Conservation (phyloP, 2,797 vertebrate genomes). For the Cichlasoma orientale region DNA sequence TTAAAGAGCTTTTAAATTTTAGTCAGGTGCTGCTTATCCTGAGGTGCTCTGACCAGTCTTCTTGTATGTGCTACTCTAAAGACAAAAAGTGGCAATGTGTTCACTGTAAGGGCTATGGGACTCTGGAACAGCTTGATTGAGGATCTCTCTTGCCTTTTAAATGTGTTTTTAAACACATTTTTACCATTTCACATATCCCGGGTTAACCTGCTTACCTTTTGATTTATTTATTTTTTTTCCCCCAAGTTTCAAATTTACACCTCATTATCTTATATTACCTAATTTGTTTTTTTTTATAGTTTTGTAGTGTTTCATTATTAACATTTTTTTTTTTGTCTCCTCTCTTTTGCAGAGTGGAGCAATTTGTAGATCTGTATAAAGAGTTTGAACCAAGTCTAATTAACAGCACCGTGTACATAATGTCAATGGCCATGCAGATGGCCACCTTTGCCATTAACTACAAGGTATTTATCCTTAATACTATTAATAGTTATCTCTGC, state of each 20-base stretch:
- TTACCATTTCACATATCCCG: neutral
- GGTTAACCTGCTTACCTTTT: neutral
- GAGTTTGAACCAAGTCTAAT: conserved; percentile 96
- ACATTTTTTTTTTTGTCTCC: neutral
- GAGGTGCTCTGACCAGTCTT: no score
- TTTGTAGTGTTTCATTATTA: neutral
- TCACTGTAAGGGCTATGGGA: neutral
- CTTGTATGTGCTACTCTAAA: neutral
- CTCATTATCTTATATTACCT: neutral
- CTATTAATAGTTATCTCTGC: neutral
- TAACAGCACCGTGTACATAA: conserved; percentile 98
- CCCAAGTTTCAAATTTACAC: neutral
- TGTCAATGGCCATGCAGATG: conserved; percentile 99
- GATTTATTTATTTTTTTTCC: neutral
- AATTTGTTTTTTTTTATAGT: neutral
- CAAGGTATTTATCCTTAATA: conserved; percentile 82
- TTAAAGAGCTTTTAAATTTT: neutral
- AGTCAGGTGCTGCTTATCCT: neutral
- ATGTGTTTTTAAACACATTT: neutral
- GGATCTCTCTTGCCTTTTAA: neutral
- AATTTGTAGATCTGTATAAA: conserved; percentile 93
- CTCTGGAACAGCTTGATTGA: neutral
- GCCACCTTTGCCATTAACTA: conserved; percentile 99
- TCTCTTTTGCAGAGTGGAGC: conserved; percentile 81
- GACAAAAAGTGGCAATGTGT: no score